A percentile compares a stretch with the other conserved stretches of the same genome.
Conservation (phyloP, 2,113 vertebrate genomes). For the Excalfactoria chinensis region DNA sequence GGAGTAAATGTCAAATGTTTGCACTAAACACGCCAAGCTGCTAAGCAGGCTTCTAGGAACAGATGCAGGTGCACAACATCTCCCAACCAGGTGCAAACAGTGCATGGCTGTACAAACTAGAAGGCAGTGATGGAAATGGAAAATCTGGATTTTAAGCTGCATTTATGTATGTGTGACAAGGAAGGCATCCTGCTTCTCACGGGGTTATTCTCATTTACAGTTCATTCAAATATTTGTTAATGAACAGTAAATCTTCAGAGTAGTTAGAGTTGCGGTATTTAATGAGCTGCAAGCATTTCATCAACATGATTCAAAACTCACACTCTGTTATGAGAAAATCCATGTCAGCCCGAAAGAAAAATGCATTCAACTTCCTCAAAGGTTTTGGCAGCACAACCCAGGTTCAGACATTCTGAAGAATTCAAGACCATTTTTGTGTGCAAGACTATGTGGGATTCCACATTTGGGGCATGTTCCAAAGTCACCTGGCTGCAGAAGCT, state of each 20-base stretch:
- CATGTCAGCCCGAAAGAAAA: background rate
- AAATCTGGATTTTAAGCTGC: background rate
- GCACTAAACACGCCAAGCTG: background rate
- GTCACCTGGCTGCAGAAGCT: background rate
- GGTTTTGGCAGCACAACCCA: background rate
- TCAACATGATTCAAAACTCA: slow-evolving; percentile 25
- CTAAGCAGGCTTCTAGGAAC: rapidly evolving
- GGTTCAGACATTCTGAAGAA: background rate
- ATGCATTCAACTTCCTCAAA: background rate
- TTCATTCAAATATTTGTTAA: slow-evolving; percentile 25
- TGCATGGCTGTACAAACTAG: background rate
- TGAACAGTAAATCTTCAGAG: slow-evolving; percentile 49
- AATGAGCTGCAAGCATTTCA: slow-evolving; percentile 23
- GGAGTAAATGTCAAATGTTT: rapidly evolving
- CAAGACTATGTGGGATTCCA: background rate
- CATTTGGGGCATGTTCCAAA: background rate
- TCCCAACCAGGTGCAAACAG: background rate
- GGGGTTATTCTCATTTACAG: background rate
- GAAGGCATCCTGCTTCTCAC: background rate
- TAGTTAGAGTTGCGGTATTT: background rate
- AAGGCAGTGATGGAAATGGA: background rate
- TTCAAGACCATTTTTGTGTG: background rate
- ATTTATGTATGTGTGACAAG: background rate
- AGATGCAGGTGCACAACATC: rapidly evolving
- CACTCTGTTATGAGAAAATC: background rate